Conservation (phyloP, 92 coral and sea anemone genomes). For the Paragorgia papillata region DNA sequence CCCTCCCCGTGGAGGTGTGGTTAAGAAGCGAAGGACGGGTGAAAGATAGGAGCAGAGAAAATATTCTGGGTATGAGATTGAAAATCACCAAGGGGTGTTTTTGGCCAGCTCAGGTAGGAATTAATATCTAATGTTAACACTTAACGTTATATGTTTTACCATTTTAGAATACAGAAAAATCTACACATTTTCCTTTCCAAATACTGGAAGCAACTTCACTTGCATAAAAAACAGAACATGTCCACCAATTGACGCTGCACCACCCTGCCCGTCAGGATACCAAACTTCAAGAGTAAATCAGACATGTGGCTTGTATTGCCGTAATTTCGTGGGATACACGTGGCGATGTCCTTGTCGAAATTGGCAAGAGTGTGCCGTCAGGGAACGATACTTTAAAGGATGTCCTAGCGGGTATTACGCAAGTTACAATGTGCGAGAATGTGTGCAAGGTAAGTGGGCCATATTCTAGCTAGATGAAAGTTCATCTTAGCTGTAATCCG, state of each 20-base stretch:
- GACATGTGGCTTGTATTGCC: slow-evolving; percentile 25
- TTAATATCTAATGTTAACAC: too few relatives aligned
- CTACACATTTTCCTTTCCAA: slow-evolving; percentile 36
- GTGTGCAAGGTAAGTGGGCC: slow-evolving; percentile 7
- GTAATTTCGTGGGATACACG: slow-evolving; percentile 32
- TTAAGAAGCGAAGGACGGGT: too few relatives aligned
- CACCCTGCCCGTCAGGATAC: slow-evolving; percentile 28
- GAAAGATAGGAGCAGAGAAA: too few relatives aligned
- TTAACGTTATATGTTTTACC: too few relatives aligned
- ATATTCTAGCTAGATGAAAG: too few relatives aligned
- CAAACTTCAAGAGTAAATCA: background rate
- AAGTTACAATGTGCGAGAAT: slow-evolving; percentile 31
- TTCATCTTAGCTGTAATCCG: too few relatives aligned
- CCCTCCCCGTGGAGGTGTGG: too few relatives aligned
- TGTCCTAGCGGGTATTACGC: background rate
- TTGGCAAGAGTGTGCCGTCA: slow-evolving; percentile 37
- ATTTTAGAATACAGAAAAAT: slow-evolving; percentile 1
- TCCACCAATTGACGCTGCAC: slow-evolving; percentile 7
- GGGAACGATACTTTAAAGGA: background rate
- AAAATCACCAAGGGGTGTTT: too few relatives aligned
- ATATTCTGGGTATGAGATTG: too few relatives aligned
- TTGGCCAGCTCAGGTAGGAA: too few relatives aligned
- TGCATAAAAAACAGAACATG: slow-evolving; percentile 1
- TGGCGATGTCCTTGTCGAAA: slow-evolving; percentile 26
- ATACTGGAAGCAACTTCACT: background rate